A percentile compares a stretch with the other conserved stretches of the same genome.
These are phyloP conservation scores for Masnerella sp. DNA, from an alignment of 2,888 invertebrate genomes.

Conservation along the genomic window DNA sequence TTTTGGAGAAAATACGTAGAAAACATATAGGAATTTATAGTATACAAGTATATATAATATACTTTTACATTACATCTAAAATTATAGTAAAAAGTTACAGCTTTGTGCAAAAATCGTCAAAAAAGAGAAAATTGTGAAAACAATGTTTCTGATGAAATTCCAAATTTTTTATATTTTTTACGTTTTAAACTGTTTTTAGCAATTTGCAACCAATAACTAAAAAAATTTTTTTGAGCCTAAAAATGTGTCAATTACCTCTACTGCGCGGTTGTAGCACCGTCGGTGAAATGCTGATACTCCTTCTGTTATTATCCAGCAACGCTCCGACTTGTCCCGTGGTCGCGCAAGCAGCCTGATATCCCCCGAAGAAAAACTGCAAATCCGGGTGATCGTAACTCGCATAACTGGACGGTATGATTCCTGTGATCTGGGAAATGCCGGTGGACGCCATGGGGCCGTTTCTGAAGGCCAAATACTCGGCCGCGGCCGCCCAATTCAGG, in stretches of 20 bases:
- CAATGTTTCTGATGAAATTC: too few species aligned
- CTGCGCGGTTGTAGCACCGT: constrained; percentile 84
- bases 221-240: background rate
- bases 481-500: constrained; percentile 81
- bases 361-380: constrained; percentile 83
- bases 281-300: constrained; percentile 79
- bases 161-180: too few species aligned
- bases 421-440: constrained; percentile 83
- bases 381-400: constrained; percentile 82
- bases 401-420: constrained; percentile 81
- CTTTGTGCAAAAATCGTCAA: too few species aligned
- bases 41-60: too few species aligned
- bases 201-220: background rate
- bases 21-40: too few species aligned
- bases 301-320: constrained; percentile 67
- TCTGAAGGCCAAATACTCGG: constrained; percentile 81
- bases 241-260: constrained; percentile 78
- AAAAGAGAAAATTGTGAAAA: too few species aligned
- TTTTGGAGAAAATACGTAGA: too few species aligned
- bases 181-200: too few species aligned
- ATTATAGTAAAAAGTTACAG: too few species aligned
- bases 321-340: constrained; percentile 77
- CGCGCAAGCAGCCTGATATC: constrained; percentile 82
- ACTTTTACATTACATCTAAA: too few species aligned
- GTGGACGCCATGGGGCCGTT: constrained; percentile 83